Percentiles rank a stretch among this genome's conserved stretches.
These are phyloP conservation scores for Gasteruption jaculator DNA, from an alignment of 2,888 invertebrate species.

Conservation along the genomic window DNA sequence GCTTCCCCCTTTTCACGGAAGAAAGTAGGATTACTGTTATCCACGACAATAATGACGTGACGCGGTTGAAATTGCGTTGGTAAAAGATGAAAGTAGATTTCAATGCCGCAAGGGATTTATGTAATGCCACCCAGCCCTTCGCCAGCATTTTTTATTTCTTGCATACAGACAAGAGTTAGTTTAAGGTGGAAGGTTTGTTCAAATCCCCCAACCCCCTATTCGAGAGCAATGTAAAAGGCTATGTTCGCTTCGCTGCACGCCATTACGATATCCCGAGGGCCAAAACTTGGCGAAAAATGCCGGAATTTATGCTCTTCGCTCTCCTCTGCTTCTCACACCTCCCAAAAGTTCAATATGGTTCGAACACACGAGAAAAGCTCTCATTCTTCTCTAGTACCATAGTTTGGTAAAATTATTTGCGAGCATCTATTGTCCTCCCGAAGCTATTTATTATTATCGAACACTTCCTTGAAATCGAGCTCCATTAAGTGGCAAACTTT, in stretches of 20 bases:
- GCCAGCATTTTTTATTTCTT: not conserved
- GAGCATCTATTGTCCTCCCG: constrained; percentile 29
- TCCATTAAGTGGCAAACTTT: constrained; percentile 25
- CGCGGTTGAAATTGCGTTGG: too few species aligned
- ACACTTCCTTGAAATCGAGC: constrained; percentile 27
- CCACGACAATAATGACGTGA: too few species aligned
- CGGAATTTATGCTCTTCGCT: constrained; percentile 34
- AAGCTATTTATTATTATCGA: constrained; percentile 46
- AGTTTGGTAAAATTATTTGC: constrained; percentile 35
- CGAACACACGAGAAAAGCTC: constrained; percentile 19
- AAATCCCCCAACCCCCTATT: constrained; percentile 32
- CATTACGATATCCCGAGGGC: constrained; percentile 44
- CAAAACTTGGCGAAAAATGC: constrained; percentile 45
- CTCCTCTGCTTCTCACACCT: constrained; percentile 17
- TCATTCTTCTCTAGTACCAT: constrained; percentile 21
- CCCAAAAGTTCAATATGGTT: too few species aligned
- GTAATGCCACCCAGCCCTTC: constrained; percentile 17
- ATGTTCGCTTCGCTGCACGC: constrained; percentile 39
- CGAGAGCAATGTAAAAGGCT: constrained; percentile 40
- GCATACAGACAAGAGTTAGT: not conserved
- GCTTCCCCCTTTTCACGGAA: too few species aligned
- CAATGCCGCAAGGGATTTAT: constrained; percentile 18
- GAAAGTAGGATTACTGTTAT: too few species aligned
- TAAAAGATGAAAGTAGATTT: constrained; percentile 21
- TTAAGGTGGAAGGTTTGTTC: not conserved